phyloP scores from a whole-genome alignment of 2,888 invertebrate genomes.

The Heliconius ethilla region DNA sequence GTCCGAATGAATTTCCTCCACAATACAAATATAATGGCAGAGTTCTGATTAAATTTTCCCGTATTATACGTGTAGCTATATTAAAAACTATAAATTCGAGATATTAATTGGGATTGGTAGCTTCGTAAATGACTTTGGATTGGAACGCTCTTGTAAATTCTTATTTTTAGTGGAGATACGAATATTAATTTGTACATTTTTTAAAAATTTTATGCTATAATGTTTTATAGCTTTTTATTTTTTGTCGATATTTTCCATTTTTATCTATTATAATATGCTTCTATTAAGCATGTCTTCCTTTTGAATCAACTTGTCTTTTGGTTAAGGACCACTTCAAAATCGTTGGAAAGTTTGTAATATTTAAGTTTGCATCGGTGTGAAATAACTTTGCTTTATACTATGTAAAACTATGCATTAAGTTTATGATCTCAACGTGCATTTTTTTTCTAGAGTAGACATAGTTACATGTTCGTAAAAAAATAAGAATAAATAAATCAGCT shows the following conservation, averaged over 20 bases:
- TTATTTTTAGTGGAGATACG: not conserved
- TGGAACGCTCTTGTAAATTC: not conserved
- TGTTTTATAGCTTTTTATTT: not conserved
- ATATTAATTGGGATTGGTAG: not conserved
- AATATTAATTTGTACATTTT: not conserved
- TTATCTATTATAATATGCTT: too few relatives aligned
- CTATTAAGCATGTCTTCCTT: too few relatives aligned
- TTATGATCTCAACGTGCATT: too few relatives aligned
- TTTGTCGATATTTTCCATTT: too few relatives aligned
- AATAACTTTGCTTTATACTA: too few relatives aligned
- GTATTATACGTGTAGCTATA: not conserved
- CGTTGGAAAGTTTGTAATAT: too few relatives aligned
- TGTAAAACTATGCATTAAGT: too few relatives aligned
- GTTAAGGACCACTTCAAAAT: too few relatives aligned
- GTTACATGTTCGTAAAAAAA: too few relatives aligned
- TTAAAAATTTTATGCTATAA: not conserved
- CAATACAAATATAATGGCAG: not conserved
- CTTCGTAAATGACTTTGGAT: not conserved
- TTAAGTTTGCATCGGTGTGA: too few relatives aligned
- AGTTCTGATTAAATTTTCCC: slow-evolving; percentile 15
- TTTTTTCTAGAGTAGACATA: too few relatives aligned
- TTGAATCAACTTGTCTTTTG: too few relatives aligned
- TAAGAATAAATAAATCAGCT: not conserved
- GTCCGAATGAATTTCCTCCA: slow-evolving; percentile 13
- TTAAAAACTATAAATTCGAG: slow-evolving; percentile 10